Conservation (phyloP, 2,797 vertebrate genomes). For the Pristis pectinata region DNA sequence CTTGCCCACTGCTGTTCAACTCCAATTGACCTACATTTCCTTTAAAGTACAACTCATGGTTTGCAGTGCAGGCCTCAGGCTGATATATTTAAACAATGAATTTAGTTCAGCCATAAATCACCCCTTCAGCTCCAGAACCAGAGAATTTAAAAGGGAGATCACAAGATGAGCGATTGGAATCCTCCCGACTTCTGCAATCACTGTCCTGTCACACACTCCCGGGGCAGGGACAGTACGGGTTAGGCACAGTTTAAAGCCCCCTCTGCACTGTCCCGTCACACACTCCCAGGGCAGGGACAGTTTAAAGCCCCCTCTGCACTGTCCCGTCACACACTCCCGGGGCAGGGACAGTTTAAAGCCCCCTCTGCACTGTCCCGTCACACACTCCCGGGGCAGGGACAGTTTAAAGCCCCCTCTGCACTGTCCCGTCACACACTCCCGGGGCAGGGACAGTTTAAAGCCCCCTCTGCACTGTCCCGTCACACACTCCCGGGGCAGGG, state of each 20-base stretch:
- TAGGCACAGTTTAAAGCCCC: background rate
- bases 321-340: no score
- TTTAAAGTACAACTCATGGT: background rate
- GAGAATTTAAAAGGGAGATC: background rate
- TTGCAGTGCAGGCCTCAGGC: background rate
- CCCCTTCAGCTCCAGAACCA: background rate
- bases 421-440: no score
- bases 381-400: no score
- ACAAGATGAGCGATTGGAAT: background rate
- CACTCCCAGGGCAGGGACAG: no score
- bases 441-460: no score
- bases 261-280: no score
- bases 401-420: no score
- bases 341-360: no score
- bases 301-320: no score
- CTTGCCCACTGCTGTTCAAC: background rate
- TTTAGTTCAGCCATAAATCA: background rate
- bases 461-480: no score
- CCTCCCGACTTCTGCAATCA: background rate
- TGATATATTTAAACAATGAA: background rate
- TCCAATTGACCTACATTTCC: background rate
- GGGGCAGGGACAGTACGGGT: background rate
- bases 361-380: no score
- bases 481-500: no score
- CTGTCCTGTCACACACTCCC: background rate